Evolutionary conservation across 2,888 invertebrate species (phyloP), one percentile per base, ranked within the genome.

Genomic region (Nysson spinosus): DNA sequence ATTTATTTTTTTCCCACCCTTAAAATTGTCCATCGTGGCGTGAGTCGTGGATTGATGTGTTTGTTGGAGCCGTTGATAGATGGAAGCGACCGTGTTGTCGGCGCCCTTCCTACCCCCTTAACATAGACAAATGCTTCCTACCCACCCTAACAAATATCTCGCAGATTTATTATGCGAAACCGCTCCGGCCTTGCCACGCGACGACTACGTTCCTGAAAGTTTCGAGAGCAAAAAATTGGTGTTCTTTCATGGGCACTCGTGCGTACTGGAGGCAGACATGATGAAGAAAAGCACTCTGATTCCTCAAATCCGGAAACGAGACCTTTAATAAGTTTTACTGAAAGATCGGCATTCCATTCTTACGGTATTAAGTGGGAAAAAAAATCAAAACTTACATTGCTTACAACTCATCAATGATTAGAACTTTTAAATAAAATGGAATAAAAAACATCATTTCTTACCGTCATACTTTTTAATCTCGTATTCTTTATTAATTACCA

Each of bases 121-220:
- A 82, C 78, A 75, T 74, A 81, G 83, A 83, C 79, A 84, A 84
- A 85, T 84, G 83, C 73, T 81, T 81, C 78, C 77, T 78, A 72
- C 72, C 73, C 74, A 66, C 77, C 78, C 80, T 69, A 72, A 77
- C 78, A 76, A 83, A 84, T 79, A 81, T 78, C 78, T 78, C 76
- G 42, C 80, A 83, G 83, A 85, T 85, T 86, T 85, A 85, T 85
- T 84, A 85, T 83, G 80, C 79, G 79, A 81, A 79, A 81, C 69
- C 69, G 64, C 75, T 35, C 43, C 62, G 43, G 17, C 39, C 26
- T 39, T 39, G 68, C 66, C 63, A 65, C 73, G 73, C 69, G 73
- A 56, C 70, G 73, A 55, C 77, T 62, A 63, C 75, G 69, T 56
- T 72, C 70, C 61, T 70, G 70, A 73, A 76, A 69, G 49, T 75